Evolutionary conservation across 2,113 vertebrate genomes (phyloP).

Genomic region (Pontoporia blainvillei): DNA sequence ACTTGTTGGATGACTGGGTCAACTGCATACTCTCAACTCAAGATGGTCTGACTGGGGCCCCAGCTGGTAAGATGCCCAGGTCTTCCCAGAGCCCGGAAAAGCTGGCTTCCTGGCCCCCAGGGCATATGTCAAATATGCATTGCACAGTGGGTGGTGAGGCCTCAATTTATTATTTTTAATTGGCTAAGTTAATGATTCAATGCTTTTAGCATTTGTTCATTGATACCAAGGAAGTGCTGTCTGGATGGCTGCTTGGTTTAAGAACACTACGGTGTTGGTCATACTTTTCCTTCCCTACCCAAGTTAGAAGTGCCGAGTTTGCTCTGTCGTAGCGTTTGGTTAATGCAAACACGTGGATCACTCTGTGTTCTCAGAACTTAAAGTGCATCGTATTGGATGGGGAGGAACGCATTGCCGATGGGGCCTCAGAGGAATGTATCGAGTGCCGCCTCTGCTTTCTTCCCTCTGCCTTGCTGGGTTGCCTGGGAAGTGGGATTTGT

Average conservation of each 20-base stretch:
- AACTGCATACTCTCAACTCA: neutral
- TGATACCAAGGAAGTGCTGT: neutral
- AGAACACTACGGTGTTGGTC: neutral
- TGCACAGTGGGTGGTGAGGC: neutral
- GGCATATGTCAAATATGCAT: neutral
- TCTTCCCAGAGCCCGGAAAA: neutral
- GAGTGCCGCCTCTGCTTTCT: neutral
- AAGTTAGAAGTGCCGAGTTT: neutral
- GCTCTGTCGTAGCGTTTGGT: neutral
- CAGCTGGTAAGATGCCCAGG: neutral
- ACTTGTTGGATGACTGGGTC: neutral
- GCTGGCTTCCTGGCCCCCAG: neutral
- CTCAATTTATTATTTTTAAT: neutral
- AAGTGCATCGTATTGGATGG: neutral
- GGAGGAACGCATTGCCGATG: neutral
- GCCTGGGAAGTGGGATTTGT: neutral
- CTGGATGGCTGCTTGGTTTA: neutral
- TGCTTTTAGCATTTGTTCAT: neutral
- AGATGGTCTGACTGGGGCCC: neutral
- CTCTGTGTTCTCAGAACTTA: neutral
- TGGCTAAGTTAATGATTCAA: neutral
- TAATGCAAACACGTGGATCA: neutral
- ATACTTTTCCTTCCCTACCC: neutral
- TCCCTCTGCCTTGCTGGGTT: neutral
- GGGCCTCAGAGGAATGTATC: neutral